Evolutionary conservation across 2,113 vertebrate genomes (phyloP), one percentile per base, ranked within the genome.

Genomic region (Halcyon senegalensis): DNA sequence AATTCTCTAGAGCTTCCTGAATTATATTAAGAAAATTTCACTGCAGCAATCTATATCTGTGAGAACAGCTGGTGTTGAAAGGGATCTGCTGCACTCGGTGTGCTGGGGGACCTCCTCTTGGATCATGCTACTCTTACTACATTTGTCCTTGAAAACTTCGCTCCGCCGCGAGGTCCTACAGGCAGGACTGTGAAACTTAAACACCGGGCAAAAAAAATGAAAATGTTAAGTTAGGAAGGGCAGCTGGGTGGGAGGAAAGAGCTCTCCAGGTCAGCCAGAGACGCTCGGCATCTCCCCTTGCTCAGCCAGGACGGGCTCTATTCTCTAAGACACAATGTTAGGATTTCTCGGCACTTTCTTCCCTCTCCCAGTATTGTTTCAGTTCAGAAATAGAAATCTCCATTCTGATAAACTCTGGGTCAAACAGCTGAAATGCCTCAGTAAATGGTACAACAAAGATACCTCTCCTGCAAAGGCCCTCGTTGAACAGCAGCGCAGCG

Each of bases 1-100:
- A 99, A 99, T 98, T 99, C 99, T 99, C 99, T 98, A 98, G 99
- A 99, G 99, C 98, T 99, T 98, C 98, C 98, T 98, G 99, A 99
- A 99, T 99, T 99, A 99, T 99, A 99, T 99, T 99, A 99, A 99
- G 99, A 99, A 98, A 99, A 99, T 99, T 99, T 99, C 98, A 99
- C 98, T 98, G 94, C 97, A 98, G 99, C 98, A 98, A 98, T 98
- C 98, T 98, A 98, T 99, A 99, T 99, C 99, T 98, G 98, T 98
- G 99, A 98, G 99, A 99, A 99, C 99, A 99, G 99, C 99, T 99
- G 99, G 98, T 98, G 98, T 97, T 98, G 99, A 98, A 99, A 99
- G 98, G 98, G 98, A 99, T 99, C 99, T 98, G 99, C 99, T 97
- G 98, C 98, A 98, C 97, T 97, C 98, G 69, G 97, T 86, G 98